phyloP scores from a whole-genome alignment of 2,888 invertebrate genomes.

The Hofmannophila pseudospretella region DNA sequence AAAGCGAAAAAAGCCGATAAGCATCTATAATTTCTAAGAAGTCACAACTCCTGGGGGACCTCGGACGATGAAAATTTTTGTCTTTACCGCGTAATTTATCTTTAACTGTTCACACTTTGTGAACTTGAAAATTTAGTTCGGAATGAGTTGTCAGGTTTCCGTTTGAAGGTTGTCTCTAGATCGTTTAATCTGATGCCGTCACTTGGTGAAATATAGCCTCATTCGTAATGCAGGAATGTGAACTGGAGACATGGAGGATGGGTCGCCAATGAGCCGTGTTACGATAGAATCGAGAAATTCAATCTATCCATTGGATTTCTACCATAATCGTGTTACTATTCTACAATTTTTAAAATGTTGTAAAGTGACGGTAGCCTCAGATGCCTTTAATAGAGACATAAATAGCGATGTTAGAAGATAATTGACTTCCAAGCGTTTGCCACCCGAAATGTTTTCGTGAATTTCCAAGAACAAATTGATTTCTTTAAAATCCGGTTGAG shows the following conservation, averaged over 20 bases:
- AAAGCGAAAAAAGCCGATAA: constrained; percentile 62
- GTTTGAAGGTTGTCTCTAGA: constrained; percentile 43
- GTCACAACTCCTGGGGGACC: constrained; percentile 40
- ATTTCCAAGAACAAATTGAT: constrained; percentile 46
- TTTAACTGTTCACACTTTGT: constrained; percentile 65
- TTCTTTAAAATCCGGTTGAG: constrained; percentile 22
- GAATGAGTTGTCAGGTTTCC: constrained; percentile 64
- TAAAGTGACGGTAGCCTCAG: constrained; percentile 33
- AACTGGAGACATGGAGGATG: constrained; percentile 40
- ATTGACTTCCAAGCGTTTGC: constrained; percentile 39
- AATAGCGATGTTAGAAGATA: constrained; percentile 28
- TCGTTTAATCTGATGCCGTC: constrained; percentile 44
- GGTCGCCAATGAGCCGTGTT: constrained; percentile 57
- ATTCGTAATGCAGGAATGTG: constrained; percentile 61
- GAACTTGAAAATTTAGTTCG: constrained; percentile 35
- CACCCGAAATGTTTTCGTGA: constrained; percentile 24
- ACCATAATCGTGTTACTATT: constrained; percentile 15
- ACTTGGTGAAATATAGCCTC: constrained; percentile 48
- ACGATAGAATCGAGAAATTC: constrained; percentile 36
- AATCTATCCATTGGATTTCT: constrained; percentile 16
- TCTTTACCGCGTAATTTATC: constrained; percentile 57
- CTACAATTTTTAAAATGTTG: constrained; percentile 11
- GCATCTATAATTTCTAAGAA: constrained; percentile 69
- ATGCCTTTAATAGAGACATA: constrained; percentile 39
- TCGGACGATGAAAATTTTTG: constrained; percentile 50